Evolutionary conservation across 2,888 invertebrate species (phyloP).

Genomic region (Acleris sparsana): DNA sequence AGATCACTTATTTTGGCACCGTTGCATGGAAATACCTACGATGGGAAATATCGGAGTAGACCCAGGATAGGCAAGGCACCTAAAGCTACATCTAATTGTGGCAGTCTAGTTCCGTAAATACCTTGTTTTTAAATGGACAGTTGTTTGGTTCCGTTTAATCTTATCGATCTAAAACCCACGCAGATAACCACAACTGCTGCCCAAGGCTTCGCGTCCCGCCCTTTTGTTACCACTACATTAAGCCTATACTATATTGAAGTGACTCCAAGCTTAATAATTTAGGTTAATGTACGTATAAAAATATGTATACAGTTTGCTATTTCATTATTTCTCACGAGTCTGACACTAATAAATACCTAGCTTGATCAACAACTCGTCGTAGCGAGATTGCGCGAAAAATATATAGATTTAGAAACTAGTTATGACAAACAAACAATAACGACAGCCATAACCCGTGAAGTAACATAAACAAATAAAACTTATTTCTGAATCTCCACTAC

Average conservation of each 20-base stretch:
- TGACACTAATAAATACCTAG: conserved; percentile 15
- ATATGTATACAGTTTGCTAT: conserved; percentile 25
- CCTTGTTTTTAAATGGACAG: conserved; percentile 44
- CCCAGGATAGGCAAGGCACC: conserved; percentile 44
- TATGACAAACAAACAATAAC: conserved; percentile 67
- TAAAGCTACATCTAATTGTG: conserved; percentile 53
- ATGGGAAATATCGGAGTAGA: conserved; percentile 28
- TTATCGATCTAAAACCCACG: conserved; percentile 55
- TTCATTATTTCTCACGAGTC: conserved; percentile 22
- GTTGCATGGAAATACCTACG: conserved; percentile 9
- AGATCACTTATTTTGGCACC: conserved; percentile 17
- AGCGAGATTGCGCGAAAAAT: conserved; percentile 61
- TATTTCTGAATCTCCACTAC: conserved; percentile 69
- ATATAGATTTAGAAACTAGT: conserved; percentile 55
- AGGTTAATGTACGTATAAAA: conserved; percentile 27
- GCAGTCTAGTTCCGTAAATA: conserved; percentile 50
- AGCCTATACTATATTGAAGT: background rate
- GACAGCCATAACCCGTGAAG: conserved; percentile 64
- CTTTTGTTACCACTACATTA: background rate
- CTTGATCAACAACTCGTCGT: conserved; percentile 42
- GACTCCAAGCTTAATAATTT: conserved; percentile 8
- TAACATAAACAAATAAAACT: conserved; percentile 79
- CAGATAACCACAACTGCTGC: conserved; percentile 42
- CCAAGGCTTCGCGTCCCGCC: conserved; percentile 40
- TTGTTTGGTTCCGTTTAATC: conserved; percentile 42